Conservation (phyloP, 2,113 vertebrate genomes). For the Onychorhynchus coronatus region DNA sequence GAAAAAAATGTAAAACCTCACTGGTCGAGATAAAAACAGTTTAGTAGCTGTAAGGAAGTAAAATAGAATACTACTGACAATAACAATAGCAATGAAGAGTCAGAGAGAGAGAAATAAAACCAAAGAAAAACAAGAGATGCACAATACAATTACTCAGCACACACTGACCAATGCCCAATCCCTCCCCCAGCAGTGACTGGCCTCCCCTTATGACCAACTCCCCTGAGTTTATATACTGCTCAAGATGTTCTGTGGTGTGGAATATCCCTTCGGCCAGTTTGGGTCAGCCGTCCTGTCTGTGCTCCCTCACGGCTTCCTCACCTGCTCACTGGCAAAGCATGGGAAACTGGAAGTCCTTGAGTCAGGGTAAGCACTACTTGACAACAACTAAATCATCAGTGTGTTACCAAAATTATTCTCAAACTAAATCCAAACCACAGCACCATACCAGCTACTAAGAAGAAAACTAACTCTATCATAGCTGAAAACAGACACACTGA, state of each 20-base stretch:
- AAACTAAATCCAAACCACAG: neutral
- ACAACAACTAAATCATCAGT: neutral
- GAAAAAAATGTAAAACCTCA: neutral
- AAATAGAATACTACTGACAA: neutral
- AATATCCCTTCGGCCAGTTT: neutral
- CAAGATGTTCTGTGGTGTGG: neutral
- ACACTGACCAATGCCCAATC: fast-evolving
- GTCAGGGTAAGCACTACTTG: neutral
- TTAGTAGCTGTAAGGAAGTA: neutral
- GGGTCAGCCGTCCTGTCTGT: neutral
- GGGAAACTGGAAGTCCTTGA: neutral
- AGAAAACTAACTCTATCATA: neutral
- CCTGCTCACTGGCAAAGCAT: neutral
- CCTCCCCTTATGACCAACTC: neutral
- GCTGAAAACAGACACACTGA: neutral
- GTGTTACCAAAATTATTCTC: neutral
- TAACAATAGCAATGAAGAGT: neutral
- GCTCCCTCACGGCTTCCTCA: neutral
- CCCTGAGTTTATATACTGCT: neutral
- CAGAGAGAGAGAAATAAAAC: neutral
- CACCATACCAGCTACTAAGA: neutral
- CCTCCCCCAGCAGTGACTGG: neutral
- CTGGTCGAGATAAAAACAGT: neutral
- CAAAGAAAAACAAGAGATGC: neutral
- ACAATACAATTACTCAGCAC: neutral